Percentiles rank a stretch among this genome's conserved stretches.
Conservation (phyloP, 2,797 vertebrate genomes). For the Sibirionetta formosa region DNA sequence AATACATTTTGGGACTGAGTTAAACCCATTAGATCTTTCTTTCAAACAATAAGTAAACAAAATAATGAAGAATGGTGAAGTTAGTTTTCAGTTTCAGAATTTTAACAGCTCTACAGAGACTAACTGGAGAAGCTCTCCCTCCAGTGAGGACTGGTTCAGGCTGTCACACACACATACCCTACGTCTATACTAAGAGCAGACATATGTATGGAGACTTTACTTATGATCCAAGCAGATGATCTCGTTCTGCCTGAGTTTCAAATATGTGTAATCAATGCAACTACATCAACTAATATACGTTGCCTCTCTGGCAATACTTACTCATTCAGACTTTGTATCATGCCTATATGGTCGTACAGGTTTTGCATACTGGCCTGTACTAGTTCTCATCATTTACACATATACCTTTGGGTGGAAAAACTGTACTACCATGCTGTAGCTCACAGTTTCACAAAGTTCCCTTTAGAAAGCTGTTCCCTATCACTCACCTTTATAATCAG, state of each 20-base stretch:
- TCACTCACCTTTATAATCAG: not conserved
- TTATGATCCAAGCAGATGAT: not conserved
- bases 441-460: not conserved
- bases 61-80: not conserved
- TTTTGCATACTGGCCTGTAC: not conserved
- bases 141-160: fast-evolving
- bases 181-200: not conserved
- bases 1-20: constrained; percentile 6
- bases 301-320: not conserved
- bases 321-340: not conserved
- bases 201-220: not conserved
- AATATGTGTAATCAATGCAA: fast-evolving
- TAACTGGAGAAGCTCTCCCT: not conserved
- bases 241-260: not conserved
- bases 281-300: fast-evolving
- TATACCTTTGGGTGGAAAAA: not conserved
- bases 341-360: not conserved
- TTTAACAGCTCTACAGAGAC: not conserved
- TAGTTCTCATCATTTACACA: not conserved
- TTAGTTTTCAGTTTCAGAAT: not conserved
- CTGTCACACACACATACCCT: not conserved
- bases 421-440: not conserved
- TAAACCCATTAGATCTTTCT: constrained; percentile 16
- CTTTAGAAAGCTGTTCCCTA: not conserved
- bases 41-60: not conserved